Evolutionary conservation across 2,113 vertebrate genomes (phyloP), one percentile per base, ranked within the genome.

Genomic region (Phocoena phocoena): DNA sequence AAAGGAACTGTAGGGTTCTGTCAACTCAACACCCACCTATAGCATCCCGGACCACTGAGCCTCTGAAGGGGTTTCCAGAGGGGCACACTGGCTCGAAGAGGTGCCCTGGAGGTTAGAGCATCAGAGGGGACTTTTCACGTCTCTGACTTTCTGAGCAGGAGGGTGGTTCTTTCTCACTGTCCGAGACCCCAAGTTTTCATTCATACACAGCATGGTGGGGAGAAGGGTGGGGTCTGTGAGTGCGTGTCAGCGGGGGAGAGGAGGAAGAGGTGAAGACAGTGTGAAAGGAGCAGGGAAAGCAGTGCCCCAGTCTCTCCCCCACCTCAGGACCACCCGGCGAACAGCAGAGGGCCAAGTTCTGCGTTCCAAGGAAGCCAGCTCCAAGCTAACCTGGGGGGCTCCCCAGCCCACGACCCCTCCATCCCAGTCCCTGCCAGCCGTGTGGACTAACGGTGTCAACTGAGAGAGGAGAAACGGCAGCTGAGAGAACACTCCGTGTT

Each of bases 381-480:
- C 62, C 26, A 36, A 26, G 63, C 31, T 88, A 90, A 97, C 96
- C 93, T 93, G 96, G 20, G 82, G 73, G 88, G 47, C 21, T 70
- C 63, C 83, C 93, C 28, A 33, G 86, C 73, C 65, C 53, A 44
- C 1, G 20, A 77, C 23, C 90, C 92, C 95, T 18, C 70, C 65
- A 81, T 21, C 80, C 81, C 47, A 21, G 88, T 12, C 23, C 77
- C 50, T 73, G 85, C 91, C 93, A 97, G 96, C 84, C 97, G 28
- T 60, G 73, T 33, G 89, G 96, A 74, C 91, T 63, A 33, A 53
- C 1, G 4, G 86, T 96, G 97, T 97, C 98, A 95, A 89, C 79
- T 44, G 82, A 33, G 68, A 97, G 97, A 97, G 93, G 70, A 94
- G 96, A 81, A 95, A 86, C 9, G 2, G 96, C 98, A 97, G 97